These are phyloP conservation scores for Cephus cinctus DNA, from an alignment of 1,140 invertebrate species.

Conservation along the genomic window DNA sequence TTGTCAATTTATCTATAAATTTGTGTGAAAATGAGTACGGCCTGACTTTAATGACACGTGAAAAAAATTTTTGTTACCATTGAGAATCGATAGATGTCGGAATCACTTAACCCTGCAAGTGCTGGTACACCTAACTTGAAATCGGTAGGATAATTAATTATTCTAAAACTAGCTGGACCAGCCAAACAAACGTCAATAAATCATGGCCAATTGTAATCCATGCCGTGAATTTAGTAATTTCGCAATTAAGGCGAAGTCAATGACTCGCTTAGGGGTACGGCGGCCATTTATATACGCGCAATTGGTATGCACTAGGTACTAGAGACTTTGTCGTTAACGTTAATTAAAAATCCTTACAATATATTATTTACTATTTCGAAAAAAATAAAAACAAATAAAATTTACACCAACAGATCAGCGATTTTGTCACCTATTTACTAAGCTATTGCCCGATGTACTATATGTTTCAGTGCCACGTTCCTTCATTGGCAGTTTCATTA, in stretches of 20 bases:
- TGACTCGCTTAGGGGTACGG: too few relatives aligned
- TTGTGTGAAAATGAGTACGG: too few relatives aligned
- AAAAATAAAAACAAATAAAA: neutral
- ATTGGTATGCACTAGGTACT: too few relatives aligned
- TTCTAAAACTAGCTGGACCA: conserved; percentile 26
- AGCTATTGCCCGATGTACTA: conserved; percentile 18
- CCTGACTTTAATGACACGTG: too few relatives aligned
- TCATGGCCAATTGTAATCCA: neutral
- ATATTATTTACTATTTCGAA: neutral
- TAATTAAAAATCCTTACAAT: conserved; percentile 6
- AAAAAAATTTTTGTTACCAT: too few relatives aligned
- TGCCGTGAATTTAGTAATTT: neutral
- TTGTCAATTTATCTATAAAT: too few relatives aligned
- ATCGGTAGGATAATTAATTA: conserved; percentile 13
- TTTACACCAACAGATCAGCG: neutral
- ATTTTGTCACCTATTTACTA: conserved; percentile 16
- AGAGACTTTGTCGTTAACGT: too few relatives aligned
- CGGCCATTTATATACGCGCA: too few relatives aligned
- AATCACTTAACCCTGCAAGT: too few relatives aligned
- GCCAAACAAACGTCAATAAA: conserved; percentile 19
- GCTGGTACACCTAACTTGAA: too few relatives aligned
- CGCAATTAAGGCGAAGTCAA: neutral
- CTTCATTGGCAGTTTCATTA: conserved; percentile 26
- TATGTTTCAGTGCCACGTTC: conserved; percentile 19
- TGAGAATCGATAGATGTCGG: too few relatives aligned